phyloP scores from a whole-genome alignment of 2,888 invertebrate species.

The Perizoma flavofasciatum region DNA sequence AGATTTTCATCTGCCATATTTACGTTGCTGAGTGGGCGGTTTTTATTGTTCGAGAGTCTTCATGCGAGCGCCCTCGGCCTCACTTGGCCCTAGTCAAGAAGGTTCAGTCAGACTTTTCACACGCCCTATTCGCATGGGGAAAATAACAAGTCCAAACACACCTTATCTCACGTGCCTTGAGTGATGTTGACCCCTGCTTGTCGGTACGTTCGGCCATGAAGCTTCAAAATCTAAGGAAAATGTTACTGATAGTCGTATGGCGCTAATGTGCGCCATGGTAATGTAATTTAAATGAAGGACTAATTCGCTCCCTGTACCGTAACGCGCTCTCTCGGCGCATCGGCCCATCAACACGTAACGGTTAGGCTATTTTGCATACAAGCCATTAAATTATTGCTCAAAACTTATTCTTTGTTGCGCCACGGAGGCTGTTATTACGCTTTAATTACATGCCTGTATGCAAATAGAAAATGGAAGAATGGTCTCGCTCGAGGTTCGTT shows the following conservation, averaged over 20 bases:
- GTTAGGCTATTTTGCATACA: constrained; percentile 82
- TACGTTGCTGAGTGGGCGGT: constrained; percentile 82
- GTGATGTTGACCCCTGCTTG: constrained; percentile 59
- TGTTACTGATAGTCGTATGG: constrained; percentile 59
- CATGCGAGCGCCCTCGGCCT: constrained; percentile 61
- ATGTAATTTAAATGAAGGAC: constrained; percentile 82
- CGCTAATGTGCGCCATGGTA: constrained; percentile 67
- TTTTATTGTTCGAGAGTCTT: constrained; percentile 80
- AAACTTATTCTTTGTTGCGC: constrained; percentile 83
- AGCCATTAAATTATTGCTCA: constrained; percentile 83
- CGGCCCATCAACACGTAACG: constrained; percentile 81
- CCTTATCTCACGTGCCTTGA: constrained; percentile 41
- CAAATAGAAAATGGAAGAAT: constrained; percentile 80
- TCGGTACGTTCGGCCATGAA: constrained; percentile 61
- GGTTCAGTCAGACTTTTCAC: constrained; percentile 73
- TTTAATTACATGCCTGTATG: constrained; percentile 81
- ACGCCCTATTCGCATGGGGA: constrained; percentile 68
- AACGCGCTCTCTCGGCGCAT: constrained; percentile 76
- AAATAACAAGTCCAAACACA: constrained; percentile 51
- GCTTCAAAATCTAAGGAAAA: constrained; percentile 56
- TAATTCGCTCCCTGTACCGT: constrained; percentile 79
- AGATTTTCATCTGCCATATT: constrained; percentile 84
- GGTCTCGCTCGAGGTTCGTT: constrained; percentile 64
- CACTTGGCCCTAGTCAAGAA: constrained; percentile 45
- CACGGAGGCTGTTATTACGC: constrained; percentile 80